Base-by-base conservation (phyloP, 2,888 invertebrate genomes). In the Galeopsomyia nigrocyanea region DNA sequence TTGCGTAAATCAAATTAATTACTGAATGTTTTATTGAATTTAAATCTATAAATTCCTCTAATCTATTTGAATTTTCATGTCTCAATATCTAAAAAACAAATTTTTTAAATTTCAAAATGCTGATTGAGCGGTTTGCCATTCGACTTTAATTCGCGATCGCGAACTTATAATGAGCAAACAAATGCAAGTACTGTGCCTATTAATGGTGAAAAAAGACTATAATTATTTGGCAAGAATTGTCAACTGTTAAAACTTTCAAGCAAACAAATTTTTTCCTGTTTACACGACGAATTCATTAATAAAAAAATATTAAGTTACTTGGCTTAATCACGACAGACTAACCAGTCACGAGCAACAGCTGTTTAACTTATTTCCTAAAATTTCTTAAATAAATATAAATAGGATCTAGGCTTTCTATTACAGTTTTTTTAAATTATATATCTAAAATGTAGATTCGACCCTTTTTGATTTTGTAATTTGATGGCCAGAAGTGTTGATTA, bases 351-450 rank as follows among this genome's bases (percentile, higher is more conserved):
- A 80, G 76, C 80, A 82, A 82, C 82, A 82, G 81, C 80, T 82
- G 81, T 82, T 79, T 82, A 82, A 75, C 81, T 82, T 82, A 83
- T 77, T 72, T 81, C 77, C 81, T 83, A 82, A 81, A 75, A 79
- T 74, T 81, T 79, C 73, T 82, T 77, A 82, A 84, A 84, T 82
- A 83, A 84, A 84, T 84, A 84, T 81, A 80, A 82, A 83, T 83
- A 81, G 78, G 39, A 53, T 26, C 56, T 64, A 72, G 1, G 53
- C 22, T 64, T 53, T 60, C 21, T 56, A 46, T 56, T 5, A 1
- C 39, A 39, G 10, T 39, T 39, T 39, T 39, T 39, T 39, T 9
- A 39, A 39, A 10, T 39, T 39, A 39, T 10, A 10, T 39, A 10
- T 39, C n/a, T 81, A 74, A 81, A 82, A 83, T 83, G 82, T 60